Conservation (phyloP, 2,888 invertebrate genomes). For the Diaperis boleti region DNA sequence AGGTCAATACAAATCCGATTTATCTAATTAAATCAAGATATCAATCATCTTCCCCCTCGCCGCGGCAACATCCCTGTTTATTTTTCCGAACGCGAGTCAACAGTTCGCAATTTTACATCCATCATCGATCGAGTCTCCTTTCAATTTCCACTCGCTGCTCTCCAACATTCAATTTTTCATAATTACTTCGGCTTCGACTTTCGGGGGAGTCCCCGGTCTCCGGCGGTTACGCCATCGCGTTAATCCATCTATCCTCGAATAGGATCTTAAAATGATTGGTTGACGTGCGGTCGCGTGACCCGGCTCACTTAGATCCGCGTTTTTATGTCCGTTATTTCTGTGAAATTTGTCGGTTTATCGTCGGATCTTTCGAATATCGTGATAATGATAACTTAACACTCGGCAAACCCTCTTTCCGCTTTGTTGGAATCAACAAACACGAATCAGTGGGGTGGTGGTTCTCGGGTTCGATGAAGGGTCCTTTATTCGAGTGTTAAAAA, state of each 20-base stretch:
- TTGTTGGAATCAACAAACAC: conserved; percentile 1
- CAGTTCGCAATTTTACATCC: background rate
- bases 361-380: conserved; percentile 35
- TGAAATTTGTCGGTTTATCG: conserved; percentile 40
- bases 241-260: conserved; percentile 29
- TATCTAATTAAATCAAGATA: too few species aligned
- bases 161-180: conserved; percentile 16
- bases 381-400: conserved; percentile 40
- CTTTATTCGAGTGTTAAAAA: too few species aligned
- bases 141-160: background rate
- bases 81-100: background rate
- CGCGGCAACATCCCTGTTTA: too few species aligned
- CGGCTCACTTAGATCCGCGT: conserved; percentile 25
- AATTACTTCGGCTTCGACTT: conserved; percentile 2
- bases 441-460: too few species aligned
- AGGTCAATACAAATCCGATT: too few species aligned
- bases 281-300: conserved; percentile 30
- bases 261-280: conserved; percentile 29
- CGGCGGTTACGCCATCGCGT: conserved; percentile 4
- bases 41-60: too few species aligned
- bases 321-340: conserved; percentile 34
- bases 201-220: background rate
- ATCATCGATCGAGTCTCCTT: background rate
- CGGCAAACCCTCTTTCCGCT: conserved; percentile 31
- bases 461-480: too few species aligned